Base-by-base conservation (phyloP, 35 echinoderm and acorn worm genomes). In the Holothuria glaberrima region DNA sequence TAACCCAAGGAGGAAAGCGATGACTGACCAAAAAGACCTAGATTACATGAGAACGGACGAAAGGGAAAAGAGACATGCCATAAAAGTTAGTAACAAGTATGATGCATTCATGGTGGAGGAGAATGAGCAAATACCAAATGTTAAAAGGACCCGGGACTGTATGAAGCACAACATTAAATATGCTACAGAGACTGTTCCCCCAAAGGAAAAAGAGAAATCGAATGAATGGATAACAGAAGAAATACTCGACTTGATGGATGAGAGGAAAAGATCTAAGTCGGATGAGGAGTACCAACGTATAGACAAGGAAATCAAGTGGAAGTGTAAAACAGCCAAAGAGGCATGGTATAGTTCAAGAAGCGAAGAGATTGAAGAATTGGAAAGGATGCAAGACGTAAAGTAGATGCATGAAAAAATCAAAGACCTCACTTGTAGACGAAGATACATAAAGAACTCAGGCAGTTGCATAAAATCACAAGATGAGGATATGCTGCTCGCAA, bases 21-120 rank as follows among this genome's bases (percentile, higher is more conserved):
- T 71, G 68, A 71, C 68, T 12, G 68, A 71, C 68, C 68, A 71
- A 29, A 31, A 71, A 71, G 68, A 71, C 68, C 68, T 71, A 71
- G 30, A 71, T 71, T 72, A 16, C 30, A 14, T 1, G 68, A 3
- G 28, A 27, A 72, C 68, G 68, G 28, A 72, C 28, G 22, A 72
- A 72, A 72, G 16, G 68, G 28, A 27, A 72, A 27, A 72, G 68
- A 72, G 68, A 72, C 28, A 72, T 27, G 68, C 68, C 68, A 72
- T 72, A 72, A 27, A 72, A 72, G 68, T 72, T 30, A n/a, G 68
- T 16, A 72, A 60, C 58, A 60, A 60, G n/a, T 60, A 60, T n/a
- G 1, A 60, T 18, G 14, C 58, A n/a, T 60, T 60, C 14, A 60
- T 60, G 58, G n/a, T 60, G 58, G 58, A 60, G 58, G 58, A 60